phyloP scores from a whole-genome alignment of 2,888 invertebrate species.

The Helobdella robusta region DNA sequence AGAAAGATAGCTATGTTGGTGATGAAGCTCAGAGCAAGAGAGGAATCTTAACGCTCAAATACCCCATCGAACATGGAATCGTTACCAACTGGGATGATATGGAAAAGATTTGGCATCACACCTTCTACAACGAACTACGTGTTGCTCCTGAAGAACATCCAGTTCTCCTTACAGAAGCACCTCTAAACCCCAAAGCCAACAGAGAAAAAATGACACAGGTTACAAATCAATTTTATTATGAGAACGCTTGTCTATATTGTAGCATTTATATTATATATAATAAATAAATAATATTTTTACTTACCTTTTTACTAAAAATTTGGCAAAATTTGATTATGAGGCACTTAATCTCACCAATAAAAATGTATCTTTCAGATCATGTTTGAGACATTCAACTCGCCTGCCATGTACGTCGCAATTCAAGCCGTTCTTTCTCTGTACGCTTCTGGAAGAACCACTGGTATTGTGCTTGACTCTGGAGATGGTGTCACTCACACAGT shows the following conservation, averaged over 20 bases:
- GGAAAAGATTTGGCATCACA: constrained; percentile 99
- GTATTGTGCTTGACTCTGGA: constrained; percentile 85
- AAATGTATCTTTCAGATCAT: no score
- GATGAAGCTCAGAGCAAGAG: constrained; percentile 44
- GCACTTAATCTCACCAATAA: no score
- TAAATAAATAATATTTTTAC: no score
- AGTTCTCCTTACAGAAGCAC: constrained; percentile 81
- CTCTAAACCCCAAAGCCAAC: constrained; percentile 87
- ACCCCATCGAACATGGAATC: constrained; percentile 44
- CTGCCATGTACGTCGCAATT: constrained; percentile 78
- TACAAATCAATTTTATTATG: neutral
- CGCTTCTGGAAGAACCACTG: constrained; percentile 85
- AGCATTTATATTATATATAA: no score
- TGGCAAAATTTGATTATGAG: no score
- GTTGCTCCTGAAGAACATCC: constrained; percentile 91
- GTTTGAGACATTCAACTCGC: constrained; percentile 57
- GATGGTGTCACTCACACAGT: constrained; percentile 92
- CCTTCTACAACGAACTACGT: constrained; percentile 85
- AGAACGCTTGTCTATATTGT: no score
- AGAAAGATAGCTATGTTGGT: constrained; percentile 43
- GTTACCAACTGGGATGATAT: constrained; percentile 52
- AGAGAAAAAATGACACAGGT: constrained; percentile 61
- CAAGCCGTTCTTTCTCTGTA: constrained; percentile 83
- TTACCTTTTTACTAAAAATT: no score
- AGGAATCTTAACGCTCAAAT: constrained; percentile 44